Conservation (phyloP, 1,140 invertebrate genomes). For the Harpegnathos saltator region DNA sequence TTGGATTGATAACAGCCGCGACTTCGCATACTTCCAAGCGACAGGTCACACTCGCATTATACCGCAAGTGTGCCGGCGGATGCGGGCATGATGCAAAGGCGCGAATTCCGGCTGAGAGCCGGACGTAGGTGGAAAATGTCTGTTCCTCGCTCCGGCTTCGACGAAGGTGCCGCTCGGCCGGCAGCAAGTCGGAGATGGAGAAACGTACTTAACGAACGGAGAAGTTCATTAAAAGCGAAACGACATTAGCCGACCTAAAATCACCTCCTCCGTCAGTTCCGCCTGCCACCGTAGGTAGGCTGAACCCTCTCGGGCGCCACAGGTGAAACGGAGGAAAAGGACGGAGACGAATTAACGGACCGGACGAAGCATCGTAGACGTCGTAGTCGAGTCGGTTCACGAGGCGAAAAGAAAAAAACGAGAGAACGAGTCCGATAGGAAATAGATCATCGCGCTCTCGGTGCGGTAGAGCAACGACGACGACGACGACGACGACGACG, state of each 20-base stretch:
- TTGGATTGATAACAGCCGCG: too few species aligned
- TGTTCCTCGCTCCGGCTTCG: background rate
- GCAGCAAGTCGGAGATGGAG: constrained; percentile 80
- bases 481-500: constrained; percentile 21
- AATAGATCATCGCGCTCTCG: constrained; percentile 84
- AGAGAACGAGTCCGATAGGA: constrained; percentile 80
- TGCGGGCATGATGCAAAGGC: background rate
- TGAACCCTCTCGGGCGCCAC: constrained; percentile 45
- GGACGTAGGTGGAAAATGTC: constrained; percentile 39
- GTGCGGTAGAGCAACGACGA: constrained; percentile 52
- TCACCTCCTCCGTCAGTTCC: constrained; percentile 81
- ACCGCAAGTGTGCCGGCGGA: background rate
- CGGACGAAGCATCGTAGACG: constrained; percentile 63
- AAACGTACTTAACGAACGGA: constrained; percentile 85
- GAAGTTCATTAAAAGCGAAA: constrained; percentile 86
- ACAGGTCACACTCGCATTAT: background rate
- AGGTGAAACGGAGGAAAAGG: constrained; percentile 68
- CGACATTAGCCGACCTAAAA: constrained; percentile 85
- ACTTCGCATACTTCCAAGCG: background rate
- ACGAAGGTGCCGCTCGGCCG: constrained; percentile 36
- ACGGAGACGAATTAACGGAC: constrained; percentile 42
- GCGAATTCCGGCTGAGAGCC: constrained; percentile 28
- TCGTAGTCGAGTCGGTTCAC: constrained; percentile 62
- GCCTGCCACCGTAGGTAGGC: constrained; percentile 47
- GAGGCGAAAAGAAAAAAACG: constrained; percentile 69